Evolutionary conservation across 2,888 invertebrate species (phyloP).

Genomic region (Athripsodes cinereus): DNA sequence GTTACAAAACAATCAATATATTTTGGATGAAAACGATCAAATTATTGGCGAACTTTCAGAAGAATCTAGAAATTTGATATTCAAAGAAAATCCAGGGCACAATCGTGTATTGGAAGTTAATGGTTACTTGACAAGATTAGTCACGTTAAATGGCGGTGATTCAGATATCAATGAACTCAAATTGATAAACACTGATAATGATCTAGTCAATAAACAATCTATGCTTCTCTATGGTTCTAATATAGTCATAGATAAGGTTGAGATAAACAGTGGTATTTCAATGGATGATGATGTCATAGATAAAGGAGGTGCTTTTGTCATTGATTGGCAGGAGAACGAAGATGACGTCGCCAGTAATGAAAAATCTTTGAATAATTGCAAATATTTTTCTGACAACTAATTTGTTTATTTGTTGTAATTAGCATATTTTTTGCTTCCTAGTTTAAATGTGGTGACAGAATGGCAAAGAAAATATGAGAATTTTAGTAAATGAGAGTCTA

Average conservation of each 20-base stretch:
- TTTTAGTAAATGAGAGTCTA: too few species aligned
- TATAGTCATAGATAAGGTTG: neutral
- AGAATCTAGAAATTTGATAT: constrained; percentile 4
- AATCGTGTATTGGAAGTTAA: constrained; percentile 5
- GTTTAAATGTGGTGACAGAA: too few species aligned
- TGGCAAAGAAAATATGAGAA: too few species aligned
- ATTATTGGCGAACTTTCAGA: constrained; percentile 10
- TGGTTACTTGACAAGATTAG: neutral
- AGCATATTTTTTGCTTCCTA: too few species aligned
- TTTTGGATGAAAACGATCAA: constrained; percentile 10
- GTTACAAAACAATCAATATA: neutral
- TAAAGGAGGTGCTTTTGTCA: neutral
- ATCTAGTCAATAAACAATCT: neutral
- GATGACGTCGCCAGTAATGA: too few species aligned
- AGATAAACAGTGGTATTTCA: too few species aligned
- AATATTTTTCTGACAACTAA: too few species aligned
- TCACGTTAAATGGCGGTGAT: neutral
- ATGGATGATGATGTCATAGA: neutral
- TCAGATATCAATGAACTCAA: neutral
- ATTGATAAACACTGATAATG: neutral
- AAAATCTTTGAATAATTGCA: too few species aligned
- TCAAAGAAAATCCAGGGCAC: constrained; percentile 4
- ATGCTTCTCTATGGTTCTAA: neutral
- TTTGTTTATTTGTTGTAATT: too few species aligned
- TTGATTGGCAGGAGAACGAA: constrained; percentile 3